Percentiles rank a stretch among this genome's conserved stretches.
Evolutionary conservation across 2,888 invertebrate species (phyloP).

Genomic region (Malthinus flaveolus): DNA sequence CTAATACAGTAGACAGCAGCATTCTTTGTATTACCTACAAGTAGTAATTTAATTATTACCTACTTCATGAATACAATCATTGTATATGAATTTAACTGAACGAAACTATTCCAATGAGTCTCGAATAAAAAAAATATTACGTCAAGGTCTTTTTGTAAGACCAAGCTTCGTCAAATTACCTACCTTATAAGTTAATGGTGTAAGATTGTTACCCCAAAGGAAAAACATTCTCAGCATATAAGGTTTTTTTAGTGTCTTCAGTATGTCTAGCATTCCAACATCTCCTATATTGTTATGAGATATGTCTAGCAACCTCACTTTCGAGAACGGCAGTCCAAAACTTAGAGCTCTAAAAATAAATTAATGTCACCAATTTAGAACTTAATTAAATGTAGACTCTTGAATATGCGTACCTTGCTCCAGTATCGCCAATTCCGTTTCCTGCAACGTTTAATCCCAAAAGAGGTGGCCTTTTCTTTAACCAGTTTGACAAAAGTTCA

Average conservation of each 20-base stretch:
- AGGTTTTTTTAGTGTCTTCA: conserved; percentile 62
- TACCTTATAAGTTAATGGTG: conserved; percentile 46
- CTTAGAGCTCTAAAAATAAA: conserved; percentile 54
- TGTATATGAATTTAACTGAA: not conserved
- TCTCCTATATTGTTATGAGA: conserved; percentile 61
- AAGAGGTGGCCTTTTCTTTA: conserved; percentile 57
- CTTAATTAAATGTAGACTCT: not conserved
- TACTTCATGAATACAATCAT: not conserved
- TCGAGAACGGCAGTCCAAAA: conserved; percentile 61
- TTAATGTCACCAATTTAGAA: no score
- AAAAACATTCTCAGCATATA: conserved; percentile 50
- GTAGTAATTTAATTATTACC: conserved; percentile 6
- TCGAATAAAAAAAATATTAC: no score
- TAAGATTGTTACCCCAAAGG: conserved; percentile 55
- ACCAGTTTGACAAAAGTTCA: conserved; percentile 59
- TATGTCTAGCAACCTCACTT: conserved; percentile 61
- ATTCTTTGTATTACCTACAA: conserved; percentile 52
- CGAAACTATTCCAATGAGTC: no score
- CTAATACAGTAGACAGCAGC: conserved; percentile 50
- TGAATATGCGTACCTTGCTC: conserved; percentile 54
- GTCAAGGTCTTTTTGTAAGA: no score
- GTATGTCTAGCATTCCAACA: conserved; percentile 57
- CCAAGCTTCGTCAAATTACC: conserved; percentile 1
- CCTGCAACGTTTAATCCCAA: conserved; percentile 59
- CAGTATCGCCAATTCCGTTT: conserved; percentile 61